Percentiles rank a stretch among this genome's conserved stretches.
These are phyloP conservation scores for Pseudomyrmex dendroicus DNA, from an alignment of 1,140 invertebrate species.

Conservation along the genomic window DNA sequence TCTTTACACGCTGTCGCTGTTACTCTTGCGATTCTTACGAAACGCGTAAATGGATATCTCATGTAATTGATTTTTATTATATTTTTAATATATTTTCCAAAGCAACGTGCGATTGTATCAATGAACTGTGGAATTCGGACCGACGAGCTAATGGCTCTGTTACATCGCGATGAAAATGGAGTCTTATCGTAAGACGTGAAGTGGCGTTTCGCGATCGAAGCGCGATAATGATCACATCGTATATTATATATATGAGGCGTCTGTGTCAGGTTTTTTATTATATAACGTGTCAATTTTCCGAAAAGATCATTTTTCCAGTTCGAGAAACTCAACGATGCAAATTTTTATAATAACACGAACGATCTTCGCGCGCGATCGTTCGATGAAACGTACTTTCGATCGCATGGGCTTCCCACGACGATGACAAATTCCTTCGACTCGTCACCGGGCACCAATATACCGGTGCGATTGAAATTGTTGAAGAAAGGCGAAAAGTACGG, in stretches of 20 bases:
- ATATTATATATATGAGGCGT: background rate
- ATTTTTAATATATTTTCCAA: background rate
- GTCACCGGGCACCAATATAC: conserved; percentile 82
- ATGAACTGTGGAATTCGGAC: background rate
- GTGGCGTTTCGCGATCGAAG: conserved; percentile 5
- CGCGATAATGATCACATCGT: conserved; percentile 34
- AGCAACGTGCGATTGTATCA: background rate
- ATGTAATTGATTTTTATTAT: background rate
- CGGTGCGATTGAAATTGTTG: conserved; percentile 85
- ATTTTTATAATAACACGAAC: background rate
- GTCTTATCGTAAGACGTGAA: conserved; percentile 22
- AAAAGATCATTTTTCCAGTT: background rate
- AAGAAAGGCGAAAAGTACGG: conserved; percentile 83
- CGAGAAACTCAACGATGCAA: background rate
- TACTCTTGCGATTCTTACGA: background rate
- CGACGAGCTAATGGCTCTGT: background rate
- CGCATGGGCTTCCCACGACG: conserved; percentile 86
- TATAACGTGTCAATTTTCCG: background rate
- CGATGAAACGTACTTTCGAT: conserved; percentile 83
- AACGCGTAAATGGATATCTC: too few relatives aligned
- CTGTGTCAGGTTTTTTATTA: conserved; percentile 12
- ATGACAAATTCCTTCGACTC: conserved; percentile 84
- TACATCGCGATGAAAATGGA: conserved; percentile 14
- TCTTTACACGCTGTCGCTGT: background rate
- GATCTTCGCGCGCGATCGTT: background rate